Percentiles rank a stretch among this genome's conserved stretches.
phyloP scores from a whole-genome alignment of 37 sponge, comb jelly and placozoan genomes.

The Beroe ovata region DNA sequence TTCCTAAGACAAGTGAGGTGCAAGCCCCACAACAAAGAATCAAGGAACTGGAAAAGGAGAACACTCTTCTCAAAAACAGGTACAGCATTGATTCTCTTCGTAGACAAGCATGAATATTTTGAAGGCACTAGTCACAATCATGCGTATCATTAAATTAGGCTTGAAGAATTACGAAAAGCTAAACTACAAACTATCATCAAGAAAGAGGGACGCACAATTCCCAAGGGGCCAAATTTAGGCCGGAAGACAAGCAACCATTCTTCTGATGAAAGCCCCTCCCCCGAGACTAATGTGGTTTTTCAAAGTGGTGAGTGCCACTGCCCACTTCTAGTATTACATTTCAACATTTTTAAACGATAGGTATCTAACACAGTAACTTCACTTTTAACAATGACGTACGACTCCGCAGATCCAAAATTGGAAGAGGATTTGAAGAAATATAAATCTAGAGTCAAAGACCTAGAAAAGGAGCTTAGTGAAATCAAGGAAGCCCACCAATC shows the following conservation, averaged over 20 bases:
- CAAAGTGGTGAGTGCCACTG: background rate
- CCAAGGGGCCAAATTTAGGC: slow-evolving; percentile 25
- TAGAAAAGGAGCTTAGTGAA: background rate
- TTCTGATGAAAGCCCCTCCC: slow-evolving; percentile 44
- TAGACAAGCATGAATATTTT: too few relatives aligned
- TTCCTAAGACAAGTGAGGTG: slow-evolving; percentile 4
- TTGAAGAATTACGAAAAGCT: slow-evolving; percentile 27
- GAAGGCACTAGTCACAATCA: too few relatives aligned
- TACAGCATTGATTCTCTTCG: too few relatives aligned
- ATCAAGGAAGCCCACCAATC: slow-evolving; percentile 1
- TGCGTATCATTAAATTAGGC: background rate
- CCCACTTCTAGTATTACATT: too few relatives aligned
- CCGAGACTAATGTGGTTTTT: background rate
- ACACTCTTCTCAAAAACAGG: slow-evolving; percentile 20
- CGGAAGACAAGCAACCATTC: background rate
- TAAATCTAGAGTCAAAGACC: background rate
- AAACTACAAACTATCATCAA: slow-evolving; percentile 55
- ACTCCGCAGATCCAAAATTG: slow-evolving; percentile 9
- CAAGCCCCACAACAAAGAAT: background rate
- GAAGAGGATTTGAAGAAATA: slow-evolving; percentile 7
- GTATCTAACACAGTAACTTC: too few relatives aligned
- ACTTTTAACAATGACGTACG: too few relatives aligned
- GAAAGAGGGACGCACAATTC: slow-evolving; percentile 42
- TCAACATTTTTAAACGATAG: too few relatives aligned
- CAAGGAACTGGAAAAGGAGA: slow-evolving; percentile 56